Conservation (phyloP, 2,797 vertebrate genomes). For the Chaetodon trifasciatus region DNA sequence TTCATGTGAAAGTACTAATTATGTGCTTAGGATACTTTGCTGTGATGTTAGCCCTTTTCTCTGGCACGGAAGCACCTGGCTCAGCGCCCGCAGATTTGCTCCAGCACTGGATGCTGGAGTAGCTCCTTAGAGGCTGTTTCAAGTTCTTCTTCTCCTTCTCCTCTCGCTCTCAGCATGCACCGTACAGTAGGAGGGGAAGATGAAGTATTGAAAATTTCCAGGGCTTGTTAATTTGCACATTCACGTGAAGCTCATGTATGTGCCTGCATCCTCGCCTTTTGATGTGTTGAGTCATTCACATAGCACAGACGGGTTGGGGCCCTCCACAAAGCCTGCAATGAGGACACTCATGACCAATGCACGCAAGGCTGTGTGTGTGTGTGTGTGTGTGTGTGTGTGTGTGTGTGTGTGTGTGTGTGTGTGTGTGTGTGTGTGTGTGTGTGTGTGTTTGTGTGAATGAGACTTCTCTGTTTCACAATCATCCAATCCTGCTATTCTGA, state of each 20-base stretch:
- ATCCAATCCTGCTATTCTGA: slow-evolving; percentile 19
- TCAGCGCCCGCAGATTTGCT: slow-evolving; percentile 27
- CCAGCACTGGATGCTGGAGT: not conserved
- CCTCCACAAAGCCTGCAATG: slow-evolving; percentile 42
- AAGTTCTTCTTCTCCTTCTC: not conserved
- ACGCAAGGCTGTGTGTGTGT: slow-evolving; percentile 37
- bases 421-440: not conserved
- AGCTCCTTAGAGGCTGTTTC: not conserved
- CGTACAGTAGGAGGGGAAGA: not conserved
- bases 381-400: slow-evolving; percentile 12
- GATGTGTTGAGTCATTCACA: slow-evolving; percentile 73
- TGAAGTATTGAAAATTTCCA: slow-evolving; percentile 36
- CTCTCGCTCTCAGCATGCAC: not conserved
- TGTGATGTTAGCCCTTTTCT: slow-evolving; percentile 19
- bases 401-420: not conserved
- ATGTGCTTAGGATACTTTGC: slow-evolving; percentile 61
- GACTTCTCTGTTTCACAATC: slow-evolving; percentile 37
- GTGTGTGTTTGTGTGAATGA: not conserved
- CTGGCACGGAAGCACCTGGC: slow-evolving; percentile 63
- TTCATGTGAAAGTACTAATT: slow-evolving; percentile 67
- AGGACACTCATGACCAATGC: slow-evolving; percentile 62
- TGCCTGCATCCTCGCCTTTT: slow-evolving; percentile 58
- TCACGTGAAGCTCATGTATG: slow-evolving; percentile 63
- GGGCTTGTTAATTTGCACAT: slow-evolving; percentile 45
- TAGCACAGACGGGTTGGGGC: slow-evolving; percentile 67